A percentile compares a stretch with the other conserved stretches of the same genome.
phyloP scores from a whole-genome alignment of 2,113 vertebrate species.

The Lathamus discolor region DNA sequence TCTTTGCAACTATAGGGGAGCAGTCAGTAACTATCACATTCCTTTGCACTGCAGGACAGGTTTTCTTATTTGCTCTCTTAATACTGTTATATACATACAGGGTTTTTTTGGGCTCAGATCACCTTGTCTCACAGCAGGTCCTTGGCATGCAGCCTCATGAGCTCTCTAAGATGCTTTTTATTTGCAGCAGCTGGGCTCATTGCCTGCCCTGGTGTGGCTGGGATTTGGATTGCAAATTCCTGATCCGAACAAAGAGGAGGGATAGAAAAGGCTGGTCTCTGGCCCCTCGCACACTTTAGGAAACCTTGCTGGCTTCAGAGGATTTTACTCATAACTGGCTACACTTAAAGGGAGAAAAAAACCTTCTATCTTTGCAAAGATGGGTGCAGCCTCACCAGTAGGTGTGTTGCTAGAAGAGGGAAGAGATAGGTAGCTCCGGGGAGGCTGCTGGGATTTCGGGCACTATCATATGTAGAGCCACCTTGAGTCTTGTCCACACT shows the following conservation, averaged over 20 bases:
- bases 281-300: conserved; percentile 1
- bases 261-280: conserved; percentile 18
- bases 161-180: conserved; percentile 11
- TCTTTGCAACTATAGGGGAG: conserved; percentile 7
- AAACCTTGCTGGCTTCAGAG: background rate
- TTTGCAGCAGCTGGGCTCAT: background rate
- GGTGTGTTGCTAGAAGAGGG: background rate
- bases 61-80: conserved; percentile 43
- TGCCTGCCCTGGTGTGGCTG: background rate
- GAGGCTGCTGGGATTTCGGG: background rate
- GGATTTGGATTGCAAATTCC: conserved; percentile 65
- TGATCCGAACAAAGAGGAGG: conserved; percentile 10
- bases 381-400: background rate
- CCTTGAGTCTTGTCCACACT: background rate
- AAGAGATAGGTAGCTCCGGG: background rate
- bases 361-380: background rate
- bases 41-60: conserved; percentile 30
- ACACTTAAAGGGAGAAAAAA: background rate
- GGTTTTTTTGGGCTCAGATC: background rate
- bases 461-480: background rate
- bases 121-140: background rate
- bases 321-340: background rate
- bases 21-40: background rate
- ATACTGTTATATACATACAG: background rate
- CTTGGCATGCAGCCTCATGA: conserved; percentile 25